Percentiles rank a stretch among this genome's conserved stretches.
phyloP scores from a whole-genome alignment of 1,140 invertebrate species.

The Drosophila mojavensis region DNA sequence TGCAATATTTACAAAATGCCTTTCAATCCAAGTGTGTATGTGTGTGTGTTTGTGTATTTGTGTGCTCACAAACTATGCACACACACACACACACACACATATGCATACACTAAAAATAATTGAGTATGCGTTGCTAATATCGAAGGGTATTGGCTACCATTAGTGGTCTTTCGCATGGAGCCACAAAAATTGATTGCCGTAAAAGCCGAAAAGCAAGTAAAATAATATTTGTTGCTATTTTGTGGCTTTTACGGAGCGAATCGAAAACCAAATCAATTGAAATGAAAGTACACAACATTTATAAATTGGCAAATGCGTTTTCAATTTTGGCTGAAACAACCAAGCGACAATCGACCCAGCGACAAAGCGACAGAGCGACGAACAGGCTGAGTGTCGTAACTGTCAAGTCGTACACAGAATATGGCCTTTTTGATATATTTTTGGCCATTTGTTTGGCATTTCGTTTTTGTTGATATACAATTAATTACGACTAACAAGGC shows the following conservation, averaged over 20 bases:
- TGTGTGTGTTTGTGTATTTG: constrained; percentile 8
- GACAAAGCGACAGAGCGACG: background rate
- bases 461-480: constrained; percentile 30
- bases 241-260: constrained; percentile 27
- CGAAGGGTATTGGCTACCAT: constrained; percentile 26
- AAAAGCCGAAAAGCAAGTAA: constrained; percentile 52
- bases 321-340: constrained; percentile 10
- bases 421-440: constrained; percentile 9
- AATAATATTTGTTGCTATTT: constrained; percentile 46
- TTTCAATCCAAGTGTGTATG: background rate
- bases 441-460: constrained; percentile 28
- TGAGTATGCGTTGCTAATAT: constrained; percentile 52
- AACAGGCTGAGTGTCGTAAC: background rate
- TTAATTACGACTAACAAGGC: constrained; percentile 41
- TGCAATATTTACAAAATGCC: background rate
- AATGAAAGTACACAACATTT: constrained; percentile 30
- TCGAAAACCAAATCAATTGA: constrained; percentile 17
- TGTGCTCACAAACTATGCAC: background rate
- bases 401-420: constrained; percentile 9
- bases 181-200: constrained; percentile 64
- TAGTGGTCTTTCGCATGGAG: constrained; percentile 32
- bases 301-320: constrained; percentile 47
- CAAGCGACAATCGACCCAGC: background rate
- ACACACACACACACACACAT: background rate
- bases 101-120: constrained; percentile 26